phyloP scores from a whole-genome alignment of 2,113 vertebrate genomes.

The Parus major region DNA sequence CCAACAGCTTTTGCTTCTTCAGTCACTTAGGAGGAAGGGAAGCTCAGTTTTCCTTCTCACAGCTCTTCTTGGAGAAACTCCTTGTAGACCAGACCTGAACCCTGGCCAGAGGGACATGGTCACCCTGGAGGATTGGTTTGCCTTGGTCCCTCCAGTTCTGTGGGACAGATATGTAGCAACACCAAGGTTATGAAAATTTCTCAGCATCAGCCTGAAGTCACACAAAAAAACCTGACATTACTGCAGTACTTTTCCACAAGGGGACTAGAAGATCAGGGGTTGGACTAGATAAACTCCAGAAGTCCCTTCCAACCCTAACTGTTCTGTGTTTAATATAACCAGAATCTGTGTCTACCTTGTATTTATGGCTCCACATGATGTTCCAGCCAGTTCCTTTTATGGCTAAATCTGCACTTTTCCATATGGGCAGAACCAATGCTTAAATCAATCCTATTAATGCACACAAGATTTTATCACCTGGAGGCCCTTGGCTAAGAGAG shows the following conservation, averaged over 20 bases:
- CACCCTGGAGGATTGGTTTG: neutral
- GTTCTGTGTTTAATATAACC: neutral
- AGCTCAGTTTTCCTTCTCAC: neutral
- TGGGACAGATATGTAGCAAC: neutral
- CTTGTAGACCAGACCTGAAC: accelerated
- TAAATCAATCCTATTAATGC: neutral
- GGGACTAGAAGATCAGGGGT: neutral
- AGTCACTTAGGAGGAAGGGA: neutral
- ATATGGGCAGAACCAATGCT: neutral
- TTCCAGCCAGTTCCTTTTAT: neutral
- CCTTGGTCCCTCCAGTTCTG: neutral
- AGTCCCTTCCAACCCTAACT: neutral
- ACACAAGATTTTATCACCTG: neutral
- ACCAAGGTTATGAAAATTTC: neutral
- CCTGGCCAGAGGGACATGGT: neutral
- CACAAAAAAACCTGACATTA: neutral
- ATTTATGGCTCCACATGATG: neutral
- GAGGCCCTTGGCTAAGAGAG: neutral
- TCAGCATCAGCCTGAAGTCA: neutral
- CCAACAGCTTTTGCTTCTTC: neutral
- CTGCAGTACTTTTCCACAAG: neutral
- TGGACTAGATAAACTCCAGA: neutral
- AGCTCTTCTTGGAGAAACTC: neutral
- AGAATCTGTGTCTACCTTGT: neutral
- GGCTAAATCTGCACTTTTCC: neutral